A percentile compares a stretch with the other conserved stretches of the same genome.
These are phyloP conservation scores for Pristionchus entomophagus DNA, from an alignment of 2,888 invertebrate species.

Conservation along the genomic window DNA sequence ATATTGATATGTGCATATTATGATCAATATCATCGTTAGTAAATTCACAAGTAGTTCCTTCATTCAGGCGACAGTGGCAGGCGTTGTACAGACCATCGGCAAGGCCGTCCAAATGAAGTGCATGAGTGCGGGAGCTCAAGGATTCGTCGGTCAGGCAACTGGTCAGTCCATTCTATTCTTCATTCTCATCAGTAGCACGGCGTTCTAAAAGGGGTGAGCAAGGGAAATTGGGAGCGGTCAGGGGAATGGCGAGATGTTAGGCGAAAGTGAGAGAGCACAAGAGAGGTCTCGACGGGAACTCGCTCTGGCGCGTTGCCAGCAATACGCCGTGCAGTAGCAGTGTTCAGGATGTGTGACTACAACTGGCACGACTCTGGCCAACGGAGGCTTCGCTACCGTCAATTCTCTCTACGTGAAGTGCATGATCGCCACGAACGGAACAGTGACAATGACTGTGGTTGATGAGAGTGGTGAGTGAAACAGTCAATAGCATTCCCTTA, in stretches of 20 bases:
- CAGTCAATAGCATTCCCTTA: too few species aligned
- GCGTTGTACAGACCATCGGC: background rate
- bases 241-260: too few species aligned
- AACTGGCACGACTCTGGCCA: background rate
- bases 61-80: background rate
- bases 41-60: background rate
- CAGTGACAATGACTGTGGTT: slow-evolving; percentile 2
- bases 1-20: background rate
- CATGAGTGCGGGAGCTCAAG: background rate
- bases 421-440: background rate
- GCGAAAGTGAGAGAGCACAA: too few species aligned
- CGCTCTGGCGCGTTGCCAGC: too few species aligned
- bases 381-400: background rate
- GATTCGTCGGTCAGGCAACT: slow-evolving; percentile 3
- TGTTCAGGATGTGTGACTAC: slow-evolving; percentile 37
- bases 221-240: too few species aligned
- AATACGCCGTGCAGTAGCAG: too few species aligned
- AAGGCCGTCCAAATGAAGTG: slow-evolving; percentile 35
- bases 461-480: background rate
- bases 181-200: background rate
- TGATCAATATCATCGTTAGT: too few species aligned
- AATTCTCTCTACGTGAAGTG: slow-evolving; percentile 25
- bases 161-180: background rate
- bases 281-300: too few species aligned
- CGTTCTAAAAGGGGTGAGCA: too few species aligned